Conservation (phyloP, 2,113 vertebrate genomes). For the Chiloscyllium plagiosum region DNA sequence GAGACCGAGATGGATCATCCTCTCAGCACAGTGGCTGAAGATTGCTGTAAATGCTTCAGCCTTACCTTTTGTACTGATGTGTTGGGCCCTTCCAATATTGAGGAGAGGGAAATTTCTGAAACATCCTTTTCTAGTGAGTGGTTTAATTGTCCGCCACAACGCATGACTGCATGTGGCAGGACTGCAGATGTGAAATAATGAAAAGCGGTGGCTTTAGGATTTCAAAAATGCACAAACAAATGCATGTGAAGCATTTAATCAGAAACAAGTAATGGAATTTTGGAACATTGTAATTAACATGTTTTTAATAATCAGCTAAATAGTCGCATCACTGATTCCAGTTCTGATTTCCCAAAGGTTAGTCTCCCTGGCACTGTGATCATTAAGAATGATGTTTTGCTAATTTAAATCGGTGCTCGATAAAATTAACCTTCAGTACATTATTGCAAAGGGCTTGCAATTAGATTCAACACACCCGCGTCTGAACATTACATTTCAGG, state of each 20-base stretch:
- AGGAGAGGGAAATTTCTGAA: too few relatives aligned
- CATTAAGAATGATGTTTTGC: slow-evolving; percentile 8
- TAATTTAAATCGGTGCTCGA: slow-evolving; percentile 14
- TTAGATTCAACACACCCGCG: background rate
- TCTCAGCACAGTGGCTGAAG: too few relatives aligned
- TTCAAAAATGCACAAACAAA: background rate
- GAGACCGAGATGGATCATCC: too few relatives aligned
- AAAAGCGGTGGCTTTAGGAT: background rate
- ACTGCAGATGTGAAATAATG: background rate
- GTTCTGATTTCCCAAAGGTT: slow-evolving; percentile 23
- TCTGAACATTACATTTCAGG: background rate
- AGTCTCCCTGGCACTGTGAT: background rate
- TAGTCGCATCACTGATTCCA: background rate
- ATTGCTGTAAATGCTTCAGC: too few relatives aligned
- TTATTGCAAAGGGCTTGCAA: background rate
- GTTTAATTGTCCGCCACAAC: too few relatives aligned
- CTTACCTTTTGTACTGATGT: too few relatives aligned
- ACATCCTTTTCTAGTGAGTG: too few relatives aligned
- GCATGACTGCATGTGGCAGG: too few relatives aligned
- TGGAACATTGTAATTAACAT: slow-evolving; percentile 2
- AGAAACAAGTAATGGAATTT: background rate
- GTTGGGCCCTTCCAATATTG: too few relatives aligned
- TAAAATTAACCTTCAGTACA: background rate
- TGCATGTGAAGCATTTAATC: background rate
- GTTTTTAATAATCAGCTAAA: background rate